A percentile compares a stretch with the other conserved stretches of the same genome.
These are phyloP conservation scores for Gambusia holbrooki DNA, from an alignment of 2,113 vertebrate genomes.

Conservation along the genomic window DNA sequence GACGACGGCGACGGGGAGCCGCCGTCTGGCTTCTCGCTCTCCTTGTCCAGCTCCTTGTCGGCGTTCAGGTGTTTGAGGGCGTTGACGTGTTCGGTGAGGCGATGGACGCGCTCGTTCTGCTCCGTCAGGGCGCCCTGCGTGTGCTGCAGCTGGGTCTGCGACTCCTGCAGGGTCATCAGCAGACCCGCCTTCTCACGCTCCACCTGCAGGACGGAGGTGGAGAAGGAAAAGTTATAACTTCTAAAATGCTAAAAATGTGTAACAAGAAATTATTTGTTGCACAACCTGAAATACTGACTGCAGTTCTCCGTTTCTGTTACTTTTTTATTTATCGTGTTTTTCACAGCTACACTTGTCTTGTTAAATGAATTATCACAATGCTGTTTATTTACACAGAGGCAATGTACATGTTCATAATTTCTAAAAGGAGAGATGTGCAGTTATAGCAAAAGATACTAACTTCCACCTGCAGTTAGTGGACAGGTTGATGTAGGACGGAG, in stretches of 20 bases:
- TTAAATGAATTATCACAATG: too few relatives aligned
- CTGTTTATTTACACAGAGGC: too few relatives aligned
- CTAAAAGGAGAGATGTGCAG: too few relatives aligned
- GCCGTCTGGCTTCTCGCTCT: conserved; percentile 85
- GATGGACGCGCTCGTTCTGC: conserved; percentile 89
- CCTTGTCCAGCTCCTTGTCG: conserved; percentile 86
- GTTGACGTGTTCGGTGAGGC: conserved; percentile 88
- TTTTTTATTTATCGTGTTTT: not conserved
- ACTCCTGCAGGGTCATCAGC: conserved; percentile 92
- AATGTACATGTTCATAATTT: too few relatives aligned
- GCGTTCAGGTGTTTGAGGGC: conserved; percentile 86
- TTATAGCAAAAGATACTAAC: too few relatives aligned
- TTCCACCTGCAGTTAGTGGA: too few relatives aligned
- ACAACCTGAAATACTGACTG: too few relatives aligned
- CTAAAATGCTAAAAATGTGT: not conserved
- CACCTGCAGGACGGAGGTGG: conserved; percentile 80
- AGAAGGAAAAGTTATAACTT: not conserved
- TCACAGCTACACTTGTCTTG: too few relatives aligned
- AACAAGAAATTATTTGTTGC: not conserved
- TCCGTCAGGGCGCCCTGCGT: conserved; percentile 93
- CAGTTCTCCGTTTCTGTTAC: not conserved
- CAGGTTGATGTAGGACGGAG: too few relatives aligned
- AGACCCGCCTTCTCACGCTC: conserved; percentile 93
- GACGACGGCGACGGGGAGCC: conserved; percentile 57
- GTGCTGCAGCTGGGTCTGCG: conserved; percentile 94